Percentiles rank a stretch among this genome's conserved stretches.
Conservation (phyloP, 2,888 invertebrate species). For the Ptychoptera albimana region DNA sequence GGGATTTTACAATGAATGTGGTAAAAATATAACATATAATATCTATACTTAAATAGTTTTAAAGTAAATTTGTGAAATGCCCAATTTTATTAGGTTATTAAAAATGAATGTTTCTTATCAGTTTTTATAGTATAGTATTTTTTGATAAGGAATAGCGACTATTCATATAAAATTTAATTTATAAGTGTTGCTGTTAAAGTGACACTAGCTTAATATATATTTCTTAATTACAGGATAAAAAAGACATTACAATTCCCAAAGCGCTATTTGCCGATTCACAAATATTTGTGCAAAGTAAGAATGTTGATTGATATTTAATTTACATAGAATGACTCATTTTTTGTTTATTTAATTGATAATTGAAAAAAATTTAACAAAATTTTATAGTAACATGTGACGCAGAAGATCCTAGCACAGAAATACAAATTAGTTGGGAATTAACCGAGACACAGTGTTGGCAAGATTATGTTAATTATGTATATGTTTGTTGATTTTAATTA, state of each 20-base stretch:
- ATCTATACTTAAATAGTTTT: constrained; percentile 1
- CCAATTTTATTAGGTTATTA: not conserved
- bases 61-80: not conserved
- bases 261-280: constrained; percentile 53
- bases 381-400: constrained; percentile 34
- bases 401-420: constrained; percentile 20
- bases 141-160: not conserved
- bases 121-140: constrained; percentile 2
- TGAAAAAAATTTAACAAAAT: constrained; percentile 5
- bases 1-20: constrained; percentile 42
- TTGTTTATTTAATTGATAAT: constrained; percentile 1
- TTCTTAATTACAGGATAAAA: constrained; percentile 31
- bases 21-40: constrained; percentile 23
- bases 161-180: constrained; percentile 4
- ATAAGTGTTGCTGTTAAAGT: not conserved
- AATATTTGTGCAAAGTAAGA: constrained; percentile 51
- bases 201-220: constrained; percentile 3
- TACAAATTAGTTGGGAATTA: constrained; percentile 37
- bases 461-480: constrained; percentile 18
- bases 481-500: not conserved
- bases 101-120: too few species aligned
- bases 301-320: constrained; percentile 5
- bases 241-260: constrained; percentile 38
- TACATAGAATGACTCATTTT: constrained; percentile 8
- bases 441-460: constrained; percentile 41